Evolutionary conservation across 2,113 vertebrate species (phyloP).

Genomic region (Manacus vitellinus): DNA sequence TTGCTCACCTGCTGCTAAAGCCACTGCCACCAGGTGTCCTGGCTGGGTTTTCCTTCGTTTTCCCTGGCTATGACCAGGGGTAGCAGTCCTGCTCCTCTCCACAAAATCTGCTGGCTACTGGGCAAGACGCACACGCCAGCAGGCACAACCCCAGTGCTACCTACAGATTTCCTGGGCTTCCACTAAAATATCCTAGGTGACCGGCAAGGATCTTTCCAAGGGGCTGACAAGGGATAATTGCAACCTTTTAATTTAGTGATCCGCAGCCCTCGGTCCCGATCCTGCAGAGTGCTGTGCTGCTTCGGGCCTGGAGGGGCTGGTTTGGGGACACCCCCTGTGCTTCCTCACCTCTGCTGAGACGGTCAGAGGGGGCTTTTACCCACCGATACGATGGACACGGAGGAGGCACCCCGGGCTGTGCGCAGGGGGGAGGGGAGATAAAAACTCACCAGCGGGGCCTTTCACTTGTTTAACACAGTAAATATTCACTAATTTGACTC

Average conservation of each 20-base stretch:
- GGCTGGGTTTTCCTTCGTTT: fast-evolving
- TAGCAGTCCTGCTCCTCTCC: background rate
- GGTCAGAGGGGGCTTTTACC: background rate
- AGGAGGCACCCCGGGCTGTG: too few species aligned
- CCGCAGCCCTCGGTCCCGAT: fast-evolving
- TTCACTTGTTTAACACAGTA: fast-evolving
- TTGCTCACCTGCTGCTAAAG: background rate
- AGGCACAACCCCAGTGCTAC: background rate
- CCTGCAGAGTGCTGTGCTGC: fast-evolving
- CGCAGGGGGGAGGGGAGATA: too few species aligned
- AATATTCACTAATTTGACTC: too few species aligned
- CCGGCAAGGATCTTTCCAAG: too few species aligned
- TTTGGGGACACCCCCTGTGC: too few species aligned
- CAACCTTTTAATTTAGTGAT: background rate
- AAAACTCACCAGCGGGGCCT: fast-evolving
- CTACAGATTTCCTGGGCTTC: background rate
- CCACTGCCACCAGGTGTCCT: background rate
- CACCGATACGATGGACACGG: fast-evolving
- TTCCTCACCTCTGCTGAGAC: background rate
- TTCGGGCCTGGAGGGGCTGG: background rate
- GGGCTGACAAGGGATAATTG: background rate
- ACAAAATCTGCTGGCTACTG: background rate
- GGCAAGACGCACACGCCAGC: fast-evolving
- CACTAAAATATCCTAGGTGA: fast-evolving
- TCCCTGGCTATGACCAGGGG: fast-evolving